These are phyloP conservation scores for Axinella damicornis DNA, from an alignment of 37 sponge, comb jelly and placozoan species.

Conservation along the genomic window DNA sequence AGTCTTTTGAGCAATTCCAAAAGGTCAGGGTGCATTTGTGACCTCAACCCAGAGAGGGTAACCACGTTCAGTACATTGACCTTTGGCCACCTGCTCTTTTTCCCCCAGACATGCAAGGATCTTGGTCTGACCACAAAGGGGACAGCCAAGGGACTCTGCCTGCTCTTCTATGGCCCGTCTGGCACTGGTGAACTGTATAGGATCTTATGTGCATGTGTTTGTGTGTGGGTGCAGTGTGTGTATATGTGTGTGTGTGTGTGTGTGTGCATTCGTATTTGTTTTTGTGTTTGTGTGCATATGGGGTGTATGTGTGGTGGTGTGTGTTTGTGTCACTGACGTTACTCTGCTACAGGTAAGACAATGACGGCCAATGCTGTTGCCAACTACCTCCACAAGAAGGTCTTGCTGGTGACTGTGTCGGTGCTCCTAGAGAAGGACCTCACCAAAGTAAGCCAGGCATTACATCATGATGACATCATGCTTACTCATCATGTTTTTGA, in stretches of 20 bases:
- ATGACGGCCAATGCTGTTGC: constrained; percentile 85
- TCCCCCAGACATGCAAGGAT: constrained; percentile 62
- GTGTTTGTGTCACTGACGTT: not conserved
- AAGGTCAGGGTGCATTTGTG: constrained; percentile 35
- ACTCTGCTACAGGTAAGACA: constrained; percentile 48
- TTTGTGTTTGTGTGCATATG: no score
- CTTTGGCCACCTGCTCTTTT: no score
- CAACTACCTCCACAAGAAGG: constrained; percentile 69
- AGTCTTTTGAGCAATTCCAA: constrained; percentile 69
- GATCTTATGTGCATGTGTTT: constrained; percentile 16
- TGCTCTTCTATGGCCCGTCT: constrained; percentile 79
- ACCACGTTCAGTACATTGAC: no score
- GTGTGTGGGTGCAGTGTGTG: constrained; percentile 15
- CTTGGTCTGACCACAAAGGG: constrained; percentile 59
- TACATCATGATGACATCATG: not conserved
- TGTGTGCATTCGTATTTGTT: not conserved
- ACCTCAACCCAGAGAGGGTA: no score
- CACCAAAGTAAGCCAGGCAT: constrained; percentile 44
- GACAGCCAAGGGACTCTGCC: constrained; percentile 54
- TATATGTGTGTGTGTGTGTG: no score
- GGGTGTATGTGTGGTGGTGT: no score
- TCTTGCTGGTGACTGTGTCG: constrained; percentile 65
- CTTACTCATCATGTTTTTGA: not conserved
- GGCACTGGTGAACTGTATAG: constrained; percentile 59
- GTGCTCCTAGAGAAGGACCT: constrained; percentile 42